Evolutionary conservation across 2,113 vertebrate genomes (phyloP).

Genomic region (Zosterops lateralis): DNA sequence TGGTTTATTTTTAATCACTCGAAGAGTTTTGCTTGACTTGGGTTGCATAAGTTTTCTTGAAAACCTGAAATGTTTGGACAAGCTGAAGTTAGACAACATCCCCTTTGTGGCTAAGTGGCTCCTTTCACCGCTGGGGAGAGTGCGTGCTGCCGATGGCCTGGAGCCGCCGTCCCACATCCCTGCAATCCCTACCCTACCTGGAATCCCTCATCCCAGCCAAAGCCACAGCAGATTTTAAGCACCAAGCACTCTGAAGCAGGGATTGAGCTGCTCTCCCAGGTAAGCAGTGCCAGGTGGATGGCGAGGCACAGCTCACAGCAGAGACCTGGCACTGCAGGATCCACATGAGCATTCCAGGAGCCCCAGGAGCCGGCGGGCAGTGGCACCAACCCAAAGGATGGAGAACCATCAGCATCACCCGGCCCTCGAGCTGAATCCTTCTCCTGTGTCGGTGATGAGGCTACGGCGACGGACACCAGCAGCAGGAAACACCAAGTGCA

Average conservation of each 20-base stretch:
- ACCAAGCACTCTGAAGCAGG: neutral
- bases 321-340: neutral
- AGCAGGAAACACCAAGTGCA: neutral
- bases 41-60: conserved; percentile 1
- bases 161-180: fast-evolving
- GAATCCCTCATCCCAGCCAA: neutral
- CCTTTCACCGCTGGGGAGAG: neutral
- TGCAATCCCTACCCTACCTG: neutral
- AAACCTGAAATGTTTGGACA: neutral
- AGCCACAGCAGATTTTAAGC: fast-evolving
- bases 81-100: neutral
- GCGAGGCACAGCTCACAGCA: neutral
- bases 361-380: fast-evolving
- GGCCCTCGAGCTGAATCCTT: fast-evolving
- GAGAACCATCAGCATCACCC: neutral
- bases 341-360: neutral
- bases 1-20: conserved; percentile 26
- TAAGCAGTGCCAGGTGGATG: neutral
- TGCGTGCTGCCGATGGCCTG: fast-evolving
- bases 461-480: neutral
- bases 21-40: neutral
- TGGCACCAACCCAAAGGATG: fast-evolving
- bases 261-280: neutral
- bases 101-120: neutral
- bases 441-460: neutral